Evolutionary conservation across 2,797 vertebrate genomes (phyloP), one percentile per base, ranked within the genome.

Genomic region (Sebastes itinus): DNA sequence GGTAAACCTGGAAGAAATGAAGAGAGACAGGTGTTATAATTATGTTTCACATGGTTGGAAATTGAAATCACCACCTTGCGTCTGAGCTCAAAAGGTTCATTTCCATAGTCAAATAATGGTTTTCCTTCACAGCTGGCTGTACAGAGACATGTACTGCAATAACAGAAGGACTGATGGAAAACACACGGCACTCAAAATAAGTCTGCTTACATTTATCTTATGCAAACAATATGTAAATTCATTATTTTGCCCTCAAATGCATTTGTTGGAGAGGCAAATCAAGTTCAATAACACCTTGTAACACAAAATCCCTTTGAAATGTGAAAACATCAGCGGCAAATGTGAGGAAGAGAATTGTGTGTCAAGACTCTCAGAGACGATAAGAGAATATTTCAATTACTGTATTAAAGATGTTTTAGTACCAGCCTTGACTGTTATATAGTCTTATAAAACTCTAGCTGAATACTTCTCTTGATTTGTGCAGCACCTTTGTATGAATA

Each of bases 1-100:
- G 98, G 95, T 99, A 99, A 66, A 99, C 98, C 98, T 99, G 95
- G 18, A 78, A 82, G 22, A 87, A 82, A 86, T 10, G 11, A 64
- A 80, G 75, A 84, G 65, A 81, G 62, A 80, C 22, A 33, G n/a
- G 54, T 32, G 42, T 72, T 72, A 22, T 38, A 70, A 83, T 81
- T 77, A 71, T 59, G 61, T 52, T 65, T 69, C 72, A 64, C n/a
- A 30, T 14, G 20, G 62, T 7, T 63, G 28, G 56, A 82, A 80
- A 62, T 7, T 58, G 7, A 86, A 89, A 70, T 65, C 28, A 7
- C 16, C n/a, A n/a, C 62, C 32, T 55, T 30, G 61, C 58, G 7
- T n/a, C 55, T 18, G n/a, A 61, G 38, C 69, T 77, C 65, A 38
- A 49, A 55, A 54, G 10, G 3, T 32, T 70, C 32, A 89, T 88